These are phyloP conservation scores for Trichopoda pennipes DNA, from an alignment of 2,888 invertebrate genomes.

Conservation along the genomic window DNA sequence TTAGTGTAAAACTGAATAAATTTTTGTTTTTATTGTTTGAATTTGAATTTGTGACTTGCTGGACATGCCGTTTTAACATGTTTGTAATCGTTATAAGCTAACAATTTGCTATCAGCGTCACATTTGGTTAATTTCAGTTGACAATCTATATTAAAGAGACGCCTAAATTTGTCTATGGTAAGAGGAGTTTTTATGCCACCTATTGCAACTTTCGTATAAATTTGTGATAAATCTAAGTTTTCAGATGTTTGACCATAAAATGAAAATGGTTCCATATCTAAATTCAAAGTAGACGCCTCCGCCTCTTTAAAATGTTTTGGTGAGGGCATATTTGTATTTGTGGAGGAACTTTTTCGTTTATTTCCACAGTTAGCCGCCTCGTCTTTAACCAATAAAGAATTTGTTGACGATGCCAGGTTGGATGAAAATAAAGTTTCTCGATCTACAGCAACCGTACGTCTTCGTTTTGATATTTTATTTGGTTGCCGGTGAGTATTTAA, in stretches of 20 bases:
- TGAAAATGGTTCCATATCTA: slow-evolving; percentile 68
- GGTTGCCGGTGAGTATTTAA: slow-evolving; percentile 51
- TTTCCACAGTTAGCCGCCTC: slow-evolving; percentile 2
- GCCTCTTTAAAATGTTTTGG: slow-evolving; percentile 4
- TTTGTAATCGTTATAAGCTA: slow-evolving; percentile 58
- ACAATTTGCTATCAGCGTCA: slow-evolving; percentile 43
- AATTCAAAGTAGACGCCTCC: slow-evolving; percentile 30
- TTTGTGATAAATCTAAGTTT: slow-evolving; percentile 71
- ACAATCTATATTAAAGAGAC: slow-evolving; percentile 72
- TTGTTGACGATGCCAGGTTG: slow-evolving; percentile 5
- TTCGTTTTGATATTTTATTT: slow-evolving; percentile 71
- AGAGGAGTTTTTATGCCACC: slow-evolving; percentile 72
- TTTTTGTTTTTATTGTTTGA: slow-evolving; percentile 35
- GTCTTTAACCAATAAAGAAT: slow-evolving; percentile 14
- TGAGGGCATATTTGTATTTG: neutral
- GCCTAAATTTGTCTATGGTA: slow-evolving; percentile 72
- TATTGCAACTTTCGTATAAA: slow-evolving; percentile 73
- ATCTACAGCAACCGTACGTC: slow-evolving; percentile 72
- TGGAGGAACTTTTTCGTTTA: slow-evolving; percentile 57
- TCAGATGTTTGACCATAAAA: slow-evolving; percentile 70
- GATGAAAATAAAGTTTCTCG: slow-evolving; percentile 37
- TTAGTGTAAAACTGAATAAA: too few relatives aligned
- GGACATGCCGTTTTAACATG: slow-evolving; percentile 72
- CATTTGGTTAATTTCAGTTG: slow-evolving; percentile 69
- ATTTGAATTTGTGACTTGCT: slow-evolving; percentile 71